phyloP scores from a whole-genome alignment of 2,797 vertebrate species.

The Kryptolebias ocellatus region DNA sequence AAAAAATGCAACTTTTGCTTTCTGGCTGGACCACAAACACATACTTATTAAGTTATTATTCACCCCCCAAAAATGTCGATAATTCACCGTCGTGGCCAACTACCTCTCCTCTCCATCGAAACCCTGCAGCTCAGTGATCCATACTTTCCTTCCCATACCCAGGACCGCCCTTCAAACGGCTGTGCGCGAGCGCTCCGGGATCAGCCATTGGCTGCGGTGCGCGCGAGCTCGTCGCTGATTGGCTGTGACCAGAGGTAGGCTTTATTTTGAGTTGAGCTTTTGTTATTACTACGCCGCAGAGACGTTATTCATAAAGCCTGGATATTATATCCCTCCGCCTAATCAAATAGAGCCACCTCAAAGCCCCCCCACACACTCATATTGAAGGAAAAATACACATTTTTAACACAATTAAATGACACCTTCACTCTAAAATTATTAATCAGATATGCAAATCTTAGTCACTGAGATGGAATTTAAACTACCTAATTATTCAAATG shows the following conservation, averaged over 20 bases:
- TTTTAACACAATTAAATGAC: conserved; percentile 4
- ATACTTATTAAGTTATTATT: background rate
- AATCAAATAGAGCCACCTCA: conserved; percentile 42
- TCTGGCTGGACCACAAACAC: background rate
- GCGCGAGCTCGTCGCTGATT: conserved; percentile 70
- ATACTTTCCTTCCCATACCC: conserved; percentile 57
- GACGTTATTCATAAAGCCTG: conserved; percentile 76
- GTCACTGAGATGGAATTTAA: too few relatives aligned
- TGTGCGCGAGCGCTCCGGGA: conserved; percentile 32
- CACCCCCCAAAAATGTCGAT: background rate
- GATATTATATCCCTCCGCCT: conserved; percentile 18
- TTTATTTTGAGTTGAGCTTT: conserved; percentile 82
- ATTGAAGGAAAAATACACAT: background rate
- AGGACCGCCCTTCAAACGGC: conserved; percentile 78
- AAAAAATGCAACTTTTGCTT: fast-evolving
- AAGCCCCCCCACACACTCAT: background rate
- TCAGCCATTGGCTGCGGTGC: conserved; percentile 71
- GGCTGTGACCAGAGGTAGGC: conserved; percentile 53
- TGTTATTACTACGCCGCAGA: conserved; percentile 71
- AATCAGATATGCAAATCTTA: too few relatives aligned
- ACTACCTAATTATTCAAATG: too few relatives aligned
- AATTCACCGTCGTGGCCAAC: background rate
- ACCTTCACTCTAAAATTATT: too few relatives aligned
- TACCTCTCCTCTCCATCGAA: too few relatives aligned
- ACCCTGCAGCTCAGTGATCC: conserved; percentile 30